phyloP scores from a whole-genome alignment of 2,797 vertebrate species.

The Crypturellus tataupa region DNA sequence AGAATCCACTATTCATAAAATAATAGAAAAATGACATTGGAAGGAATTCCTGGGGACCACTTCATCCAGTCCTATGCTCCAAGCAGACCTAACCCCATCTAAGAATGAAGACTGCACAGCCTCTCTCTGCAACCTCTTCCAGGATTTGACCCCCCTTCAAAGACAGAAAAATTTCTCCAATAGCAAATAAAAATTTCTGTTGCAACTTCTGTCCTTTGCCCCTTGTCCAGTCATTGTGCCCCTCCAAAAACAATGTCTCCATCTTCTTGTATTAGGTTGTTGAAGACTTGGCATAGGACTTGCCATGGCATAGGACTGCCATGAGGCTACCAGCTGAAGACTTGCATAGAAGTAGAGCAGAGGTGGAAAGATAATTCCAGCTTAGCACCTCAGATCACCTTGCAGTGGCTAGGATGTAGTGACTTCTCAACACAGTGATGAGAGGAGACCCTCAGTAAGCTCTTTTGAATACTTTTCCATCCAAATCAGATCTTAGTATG shows the following conservation, averaged over 20 bases:
- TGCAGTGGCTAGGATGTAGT: too few species aligned
- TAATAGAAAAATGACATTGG: neutral
- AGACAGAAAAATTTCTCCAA: neutral
- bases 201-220: neutral
- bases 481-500: neutral
- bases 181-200: neutral
- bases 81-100: neutral
- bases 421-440: neutral
- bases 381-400: neutral
- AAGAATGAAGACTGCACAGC: neutral
- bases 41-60: neutral
- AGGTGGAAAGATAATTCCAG: neutral
- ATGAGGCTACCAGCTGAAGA: too few species aligned
- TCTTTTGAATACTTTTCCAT: neutral
- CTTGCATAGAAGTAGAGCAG: neutral
- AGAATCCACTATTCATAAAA: neutral
- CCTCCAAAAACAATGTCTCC: neutral
- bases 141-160: neutral
- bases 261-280: neutral
- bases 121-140: neutral
- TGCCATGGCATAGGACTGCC: neutral
- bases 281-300: neutral
- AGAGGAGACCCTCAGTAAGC: neutral
- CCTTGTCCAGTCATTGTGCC: neutral
- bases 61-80: neutral